Evolutionary conservation across 2,113 vertebrate species (phyloP).

Genomic region (Austrofundulus limnaeus): DNA sequence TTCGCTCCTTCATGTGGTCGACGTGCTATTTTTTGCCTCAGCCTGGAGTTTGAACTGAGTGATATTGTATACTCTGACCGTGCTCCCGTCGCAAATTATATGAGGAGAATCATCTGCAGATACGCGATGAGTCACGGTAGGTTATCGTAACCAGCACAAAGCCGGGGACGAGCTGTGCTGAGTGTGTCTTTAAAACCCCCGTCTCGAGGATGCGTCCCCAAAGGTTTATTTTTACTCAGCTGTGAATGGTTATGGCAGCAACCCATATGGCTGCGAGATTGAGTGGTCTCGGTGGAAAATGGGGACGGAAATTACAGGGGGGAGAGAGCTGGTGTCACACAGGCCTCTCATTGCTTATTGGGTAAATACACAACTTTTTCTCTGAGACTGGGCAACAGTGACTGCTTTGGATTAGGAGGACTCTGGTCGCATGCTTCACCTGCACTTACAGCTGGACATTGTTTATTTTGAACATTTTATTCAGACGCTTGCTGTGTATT

Average conservation of each 20-base stretch:
- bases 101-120: constrained; percentile 74
- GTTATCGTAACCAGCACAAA: constrained; percentile 74
- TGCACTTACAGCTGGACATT: constrained; percentile 27
- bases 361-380: constrained; percentile 65
- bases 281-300: constrained; percentile 78
- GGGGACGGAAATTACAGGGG: constrained; percentile 74
- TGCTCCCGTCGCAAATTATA: constrained; percentile 67
- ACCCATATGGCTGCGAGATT: constrained; percentile 75
- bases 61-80: constrained; percentile 74
- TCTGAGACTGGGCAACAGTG: constrained; percentile 24
- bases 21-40: constrained; percentile 74
- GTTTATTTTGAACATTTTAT: constrained; percentile 15
- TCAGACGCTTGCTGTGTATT: background rate
- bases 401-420: constrained; percentile 34
- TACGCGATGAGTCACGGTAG: constrained; percentile 72
- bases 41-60: constrained; percentile 65
- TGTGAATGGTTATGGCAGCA: constrained; percentile 75
- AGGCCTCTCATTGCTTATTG: constrained; percentile 71
- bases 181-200: constrained; percentile 59
- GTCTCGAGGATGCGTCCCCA: constrained; percentile 66
- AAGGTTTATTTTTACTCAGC: constrained; percentile 77
- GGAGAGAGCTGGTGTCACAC: constrained; percentile 68
- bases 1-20: constrained; percentile 73
- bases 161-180: constrained; percentile 40
- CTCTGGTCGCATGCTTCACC: constrained; percentile 45